Base-by-base conservation (phyloP, 2,113 vertebrate genomes). In the Scolopax mira region DNA sequence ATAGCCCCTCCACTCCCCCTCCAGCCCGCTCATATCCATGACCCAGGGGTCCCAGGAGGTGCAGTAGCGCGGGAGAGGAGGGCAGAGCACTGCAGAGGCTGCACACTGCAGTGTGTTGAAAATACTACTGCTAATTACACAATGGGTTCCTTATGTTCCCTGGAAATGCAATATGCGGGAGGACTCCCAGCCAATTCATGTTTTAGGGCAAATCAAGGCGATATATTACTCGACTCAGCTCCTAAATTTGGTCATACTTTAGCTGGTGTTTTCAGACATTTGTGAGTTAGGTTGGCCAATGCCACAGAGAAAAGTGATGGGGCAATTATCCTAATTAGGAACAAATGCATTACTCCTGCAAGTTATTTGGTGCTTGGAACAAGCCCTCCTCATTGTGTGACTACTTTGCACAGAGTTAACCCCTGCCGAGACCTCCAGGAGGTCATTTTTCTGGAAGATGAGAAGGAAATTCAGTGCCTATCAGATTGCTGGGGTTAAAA, bases 251-350 rank as follows among this genome's bases (percentile, higher is more conserved):
- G 92, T 95, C 73, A 51, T 96, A 94, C 77, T 93, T 96, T 58
- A 97, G 92, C 83, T 92, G 88, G 90, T 82, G 90, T 90, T 94
- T 93, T 95, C 95, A 94, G 88, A 88, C 35, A 0, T 94, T 95
- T 94, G 77, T 77, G 81, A 81, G 85, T 25, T 85, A 74, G 75
- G 84, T 86, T 96, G 93, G 94, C 92, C 82, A 69, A 90, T 91
- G 96, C 96, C 93, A 92, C 95, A 97, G 73, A 95, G 93, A 89
- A 94, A 96, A 96, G 93, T 39, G 87, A 93, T 94, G 95, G 97
- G 96, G 94, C 94, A 97, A 97, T 97, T 97, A 97, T 55, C 62
- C 51, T 97, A 97, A 97, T 96, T 87, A 93, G 70, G 92, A 96
- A 97, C 96, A 97, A 97, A 97, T 97, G 95, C 80, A 81, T 92